A percentile compares a stretch with the other conserved stretches of the same genome.
Evolutionary conservation across 2,888 invertebrate species (phyloP).

Genomic region (Leucozona laternaria): DNA sequence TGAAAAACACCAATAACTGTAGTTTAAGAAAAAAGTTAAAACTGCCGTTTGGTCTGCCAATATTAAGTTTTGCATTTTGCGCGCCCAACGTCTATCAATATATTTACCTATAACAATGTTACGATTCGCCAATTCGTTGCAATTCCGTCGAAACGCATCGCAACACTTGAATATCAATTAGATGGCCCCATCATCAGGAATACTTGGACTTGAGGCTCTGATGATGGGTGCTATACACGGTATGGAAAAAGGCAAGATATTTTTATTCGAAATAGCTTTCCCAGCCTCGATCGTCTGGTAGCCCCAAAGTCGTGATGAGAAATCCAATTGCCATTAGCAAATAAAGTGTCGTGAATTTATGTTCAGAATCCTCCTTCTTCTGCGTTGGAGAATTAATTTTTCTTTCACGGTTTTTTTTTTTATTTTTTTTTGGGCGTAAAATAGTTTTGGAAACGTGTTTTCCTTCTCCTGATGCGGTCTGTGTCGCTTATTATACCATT

Average conservation of each 20-base stretch:
- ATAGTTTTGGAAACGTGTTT: conserved; percentile 48
- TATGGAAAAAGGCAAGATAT: conserved; percentile 2
- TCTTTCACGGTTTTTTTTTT: conserved; percentile 32
- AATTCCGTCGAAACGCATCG: conserved; percentile 46
- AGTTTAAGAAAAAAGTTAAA: background rate
- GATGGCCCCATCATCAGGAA: conserved; percentile 12
- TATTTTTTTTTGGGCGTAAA: conserved; percentile 5
- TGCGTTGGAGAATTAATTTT: conserved; percentile 23
- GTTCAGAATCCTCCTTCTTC: conserved; percentile 33
- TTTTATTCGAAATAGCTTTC: conserved; percentile 50
- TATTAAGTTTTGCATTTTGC: conserved; percentile 13
- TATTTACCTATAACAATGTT: background rate
- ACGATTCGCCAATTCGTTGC: conserved; percentile 38
- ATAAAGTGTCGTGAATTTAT: conserved; percentile 48
- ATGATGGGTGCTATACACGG: conserved; percentile 16
- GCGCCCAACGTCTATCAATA: background rate
- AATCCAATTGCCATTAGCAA: conserved; percentile 60
- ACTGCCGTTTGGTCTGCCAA: conserved; percentile 18
- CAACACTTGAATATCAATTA: conserved; percentile 73
- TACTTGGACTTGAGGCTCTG: background rate
- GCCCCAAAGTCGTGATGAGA: conserved; percentile 65
- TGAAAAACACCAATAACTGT: background rate
- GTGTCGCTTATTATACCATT: background rate
- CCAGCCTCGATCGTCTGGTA: conserved; percentile 40
- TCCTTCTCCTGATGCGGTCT: conserved; percentile 4